Conservation (phyloP, 2,888 invertebrate genomes). For the Zaprionus lineosus region DNA sequence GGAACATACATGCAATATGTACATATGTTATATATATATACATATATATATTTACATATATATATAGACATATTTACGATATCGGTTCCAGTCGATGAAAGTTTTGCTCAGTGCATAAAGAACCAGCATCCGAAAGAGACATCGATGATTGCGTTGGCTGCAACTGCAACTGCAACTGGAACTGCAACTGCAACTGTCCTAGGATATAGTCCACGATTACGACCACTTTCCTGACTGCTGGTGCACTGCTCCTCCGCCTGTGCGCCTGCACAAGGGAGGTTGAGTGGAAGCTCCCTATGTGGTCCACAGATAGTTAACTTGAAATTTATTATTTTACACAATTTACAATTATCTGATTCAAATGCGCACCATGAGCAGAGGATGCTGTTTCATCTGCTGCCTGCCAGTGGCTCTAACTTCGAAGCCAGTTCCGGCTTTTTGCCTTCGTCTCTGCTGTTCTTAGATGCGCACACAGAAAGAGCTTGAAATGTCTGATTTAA, state of each 20-base stretch:
- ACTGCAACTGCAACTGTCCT: conserved; percentile 44
- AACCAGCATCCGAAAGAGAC: conserved; percentile 25
- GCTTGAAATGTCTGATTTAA: conserved; percentile 65
- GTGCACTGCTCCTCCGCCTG: neutral
- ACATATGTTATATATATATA: conserved; percentile 1
- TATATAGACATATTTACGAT: neutral
- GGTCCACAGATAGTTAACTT: conserved; percentile 76
- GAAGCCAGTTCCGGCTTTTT: conserved; percentile 6
- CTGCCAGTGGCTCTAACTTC: conserved; percentile 17
- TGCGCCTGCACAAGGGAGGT: neutral
- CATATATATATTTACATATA: neutral
- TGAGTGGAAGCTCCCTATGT: conserved; percentile 63
- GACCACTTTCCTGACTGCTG: conserved; percentile 7
- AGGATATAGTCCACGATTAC: conserved; percentile 25
- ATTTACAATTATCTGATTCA: conserved; percentile 78
- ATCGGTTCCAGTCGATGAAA: conserved; percentile 27
- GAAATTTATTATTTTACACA: conserved; percentile 78
- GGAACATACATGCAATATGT: too few species aligned
- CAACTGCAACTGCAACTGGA: conserved; percentile 15
- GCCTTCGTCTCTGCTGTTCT: conserved; percentile 24
- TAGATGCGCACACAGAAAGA: neutral
- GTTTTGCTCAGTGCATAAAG: conserved; percentile 38
- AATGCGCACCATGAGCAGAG: conserved; percentile 55
- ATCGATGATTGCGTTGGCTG: conserved; percentile 48
- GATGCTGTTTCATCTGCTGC: conserved; percentile 52